Evolutionary conservation across 2,797 vertebrate species (phyloP).

Genomic region (Coracias cyanogaster): DNA sequence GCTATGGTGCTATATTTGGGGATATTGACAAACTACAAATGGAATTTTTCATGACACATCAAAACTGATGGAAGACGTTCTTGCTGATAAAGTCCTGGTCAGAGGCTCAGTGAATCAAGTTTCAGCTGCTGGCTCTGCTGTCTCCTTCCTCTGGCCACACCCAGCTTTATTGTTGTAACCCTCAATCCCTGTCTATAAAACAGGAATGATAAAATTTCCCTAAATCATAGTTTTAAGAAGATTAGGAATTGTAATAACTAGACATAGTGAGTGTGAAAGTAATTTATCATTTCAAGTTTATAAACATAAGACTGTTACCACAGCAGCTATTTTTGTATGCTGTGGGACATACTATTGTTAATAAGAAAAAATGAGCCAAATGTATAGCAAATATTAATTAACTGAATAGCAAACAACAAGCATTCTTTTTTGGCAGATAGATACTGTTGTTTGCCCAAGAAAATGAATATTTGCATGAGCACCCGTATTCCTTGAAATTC

Average conservation of each 20-base stretch:
- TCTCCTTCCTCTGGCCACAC: background rate
- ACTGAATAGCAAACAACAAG: conserved; percentile 13
- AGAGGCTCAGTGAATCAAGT: background rate
- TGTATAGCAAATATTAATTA: conserved; percentile 50
- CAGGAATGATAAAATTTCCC: background rate
- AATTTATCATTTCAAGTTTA: conserved; percentile 2
- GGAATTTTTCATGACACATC: background rate
- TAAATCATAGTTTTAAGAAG: background rate
- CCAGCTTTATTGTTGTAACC: background rate
- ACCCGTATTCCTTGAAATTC: conserved; percentile 1
- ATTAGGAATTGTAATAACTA: background rate
- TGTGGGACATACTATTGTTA: background rate
- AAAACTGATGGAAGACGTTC: background rate
- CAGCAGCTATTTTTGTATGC: background rate
- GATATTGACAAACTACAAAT: background rate
- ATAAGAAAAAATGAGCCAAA: conserved; percentile 28
- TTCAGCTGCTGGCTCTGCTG: background rate
- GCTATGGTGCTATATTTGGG: background rate
- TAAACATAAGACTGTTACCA: background rate
- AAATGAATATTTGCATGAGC: background rate
- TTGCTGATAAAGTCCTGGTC: background rate
- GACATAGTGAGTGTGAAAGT: background rate
- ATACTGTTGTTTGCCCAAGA: conserved; percentile 22
- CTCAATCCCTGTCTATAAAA: background rate
- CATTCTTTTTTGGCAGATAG: conserved; percentile 35